phyloP scores from a whole-genome alignment of 2,888 invertebrate genomes.

The Oconnorella tubifera region DNA sequence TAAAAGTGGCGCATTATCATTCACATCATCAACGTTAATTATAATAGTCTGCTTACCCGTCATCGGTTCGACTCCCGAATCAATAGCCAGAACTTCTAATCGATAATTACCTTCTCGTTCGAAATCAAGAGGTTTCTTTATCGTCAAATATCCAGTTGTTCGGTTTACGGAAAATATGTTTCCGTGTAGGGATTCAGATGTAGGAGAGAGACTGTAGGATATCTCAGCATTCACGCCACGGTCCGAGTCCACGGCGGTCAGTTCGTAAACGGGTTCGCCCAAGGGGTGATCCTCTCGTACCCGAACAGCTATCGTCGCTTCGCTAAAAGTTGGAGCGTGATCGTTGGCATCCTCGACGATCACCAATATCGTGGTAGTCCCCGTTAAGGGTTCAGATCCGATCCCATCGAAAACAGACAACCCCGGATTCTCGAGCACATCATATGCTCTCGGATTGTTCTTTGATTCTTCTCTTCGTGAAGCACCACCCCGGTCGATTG shows the following conservation, averaged over 20 bases:
- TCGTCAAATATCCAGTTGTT: slow-evolving; percentile 15
- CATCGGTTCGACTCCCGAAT: slow-evolving; percentile 21
- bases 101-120: slow-evolving; percentile 17
- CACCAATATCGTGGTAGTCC: slow-evolving; percentile 34
- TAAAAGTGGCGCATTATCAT: slow-evolving; percentile 29
- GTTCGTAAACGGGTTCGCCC: slow-evolving; percentile 36
- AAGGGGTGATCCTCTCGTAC: slow-evolving; percentile 36
- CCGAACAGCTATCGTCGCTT: slow-evolving; percentile 34
- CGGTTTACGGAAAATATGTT: neutral
- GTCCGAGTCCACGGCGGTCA: slow-evolving; percentile 38
- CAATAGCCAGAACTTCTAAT: slow-evolving; percentile 25
- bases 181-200: neutral
- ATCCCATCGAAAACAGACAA: slow-evolving; percentile 24
- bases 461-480: neutral
- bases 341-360: slow-evolving; percentile 40
- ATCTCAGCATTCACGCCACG: slow-evolving; percentile 30
- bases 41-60: slow-evolving; percentile 19
- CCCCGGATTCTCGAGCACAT: too few species aligned
- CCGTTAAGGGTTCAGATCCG: slow-evolving; percentile 32
- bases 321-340: slow-evolving; percentile 37
- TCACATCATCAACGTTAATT: slow-evolving; percentile 26
- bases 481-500: slow-evolving; percentile 25
- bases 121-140: slow-evolving; percentile 14
- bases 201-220: slow-evolving; percentile 16
- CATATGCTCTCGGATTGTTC: too few species aligned